These are phyloP conservation scores for Poeciliopsis occidentalis DNA, from an alignment of 2,113 vertebrate species.

Conservation along the genomic window DNA sequence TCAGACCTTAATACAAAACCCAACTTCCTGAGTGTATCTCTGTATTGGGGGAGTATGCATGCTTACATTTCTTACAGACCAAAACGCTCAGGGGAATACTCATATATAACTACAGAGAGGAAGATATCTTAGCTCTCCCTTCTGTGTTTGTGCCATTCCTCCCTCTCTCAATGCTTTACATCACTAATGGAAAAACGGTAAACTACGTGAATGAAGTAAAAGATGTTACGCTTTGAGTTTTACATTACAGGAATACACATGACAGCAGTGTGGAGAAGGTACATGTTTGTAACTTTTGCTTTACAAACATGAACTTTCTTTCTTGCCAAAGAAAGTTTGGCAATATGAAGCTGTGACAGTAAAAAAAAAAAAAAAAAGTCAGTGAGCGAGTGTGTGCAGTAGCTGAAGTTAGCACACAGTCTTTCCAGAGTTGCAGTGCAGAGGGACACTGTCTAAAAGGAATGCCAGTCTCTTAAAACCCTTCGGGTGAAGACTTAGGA, in stretches of 20 bases:
- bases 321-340: slow-evolving; percentile 5
- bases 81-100: slow-evolving; percentile 30
- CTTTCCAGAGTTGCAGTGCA: slow-evolving; percentile 34
- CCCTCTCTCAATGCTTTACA: slow-evolving; percentile 11
- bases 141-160: slow-evolving; percentile 21
- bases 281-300: background rate
- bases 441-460: slow-evolving; percentile 63
- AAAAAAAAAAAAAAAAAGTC: slow-evolving; percentile 9
- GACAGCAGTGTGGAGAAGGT: slow-evolving; percentile 22
- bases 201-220: slow-evolving; percentile 41
- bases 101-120: slow-evolving; percentile 54
- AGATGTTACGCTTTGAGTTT: slow-evolving; percentile 29
- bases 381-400: slow-evolving; percentile 43
- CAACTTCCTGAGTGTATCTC: background rate
- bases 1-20: background rate
- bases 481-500: slow-evolving; percentile 67
- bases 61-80: slow-evolving; percentile 28
- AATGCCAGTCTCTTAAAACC: slow-evolving; percentile 70
- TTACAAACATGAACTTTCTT: too few species aligned
- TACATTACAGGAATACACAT: slow-evolving; percentile 23
- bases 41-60: slow-evolving; percentile 11
- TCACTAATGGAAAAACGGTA: slow-evolving; percentile 18
- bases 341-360: slow-evolving; percentile 20
- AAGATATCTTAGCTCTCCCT: slow-evolving; percentile 57
- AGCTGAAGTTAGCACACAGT: slow-evolving; percentile 28